Percentiles rank a stretch among this genome's conserved stretches.
phyloP scores from a whole-genome alignment of 2,113 vertebrate genomes.

The Etheostoma cragini region DNA sequence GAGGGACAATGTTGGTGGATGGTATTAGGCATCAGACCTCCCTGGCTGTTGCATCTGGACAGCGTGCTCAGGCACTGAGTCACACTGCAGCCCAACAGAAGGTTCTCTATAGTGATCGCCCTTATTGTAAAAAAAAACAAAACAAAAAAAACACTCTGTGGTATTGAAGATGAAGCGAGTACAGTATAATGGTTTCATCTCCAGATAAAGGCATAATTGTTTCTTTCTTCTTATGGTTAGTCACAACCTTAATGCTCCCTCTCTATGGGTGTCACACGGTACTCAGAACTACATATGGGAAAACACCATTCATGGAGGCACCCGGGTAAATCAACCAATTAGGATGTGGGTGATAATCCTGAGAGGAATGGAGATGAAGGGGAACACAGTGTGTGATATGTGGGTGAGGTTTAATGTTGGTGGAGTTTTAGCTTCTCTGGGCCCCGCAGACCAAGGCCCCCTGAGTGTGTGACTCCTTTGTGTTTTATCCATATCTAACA shows the following conservation, averaged over 20 bases:
- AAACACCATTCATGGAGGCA: slow-evolving; percentile 38
- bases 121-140: slow-evolving; percentile 10
- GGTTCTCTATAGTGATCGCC: slow-evolving; percentile 34
- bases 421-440: slow-evolving; percentile 46
- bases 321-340: slow-evolving; percentile 47
- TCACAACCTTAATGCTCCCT: slow-evolving; percentile 47
- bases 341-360: slow-evolving; percentile 69
- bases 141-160: slow-evolving; percentile 23
- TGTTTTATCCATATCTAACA: slow-evolving; percentile 60
- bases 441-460: slow-evolving; percentile 60
- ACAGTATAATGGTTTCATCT: slow-evolving; percentile 54
- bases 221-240: slow-evolving; percentile 44
- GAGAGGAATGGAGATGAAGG: slow-evolving; percentile 64
- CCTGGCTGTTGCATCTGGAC: slow-evolving; percentile 47
- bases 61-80: slow-evolving; percentile 59
- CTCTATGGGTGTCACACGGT: slow-evolving; percentile 47
- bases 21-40: slow-evolving; percentile 48
- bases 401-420: slow-evolving; percentile 54
- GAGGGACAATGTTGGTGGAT: slow-evolving; percentile 42
- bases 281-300: slow-evolving; percentile 33
- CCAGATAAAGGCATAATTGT: slow-evolving; percentile 62
- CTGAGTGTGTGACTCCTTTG: slow-evolving; percentile 59
- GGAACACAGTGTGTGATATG: slow-evolving; percentile 56
- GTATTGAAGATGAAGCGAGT: slow-evolving; percentile 37
- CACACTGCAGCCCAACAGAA: slow-evolving; percentile 58